Percentiles rank a stretch among this genome's conserved stretches.
Evolutionary conservation across 2,113 vertebrate species (phyloP).

Genomic region (Rhipidura dahli): DNA sequence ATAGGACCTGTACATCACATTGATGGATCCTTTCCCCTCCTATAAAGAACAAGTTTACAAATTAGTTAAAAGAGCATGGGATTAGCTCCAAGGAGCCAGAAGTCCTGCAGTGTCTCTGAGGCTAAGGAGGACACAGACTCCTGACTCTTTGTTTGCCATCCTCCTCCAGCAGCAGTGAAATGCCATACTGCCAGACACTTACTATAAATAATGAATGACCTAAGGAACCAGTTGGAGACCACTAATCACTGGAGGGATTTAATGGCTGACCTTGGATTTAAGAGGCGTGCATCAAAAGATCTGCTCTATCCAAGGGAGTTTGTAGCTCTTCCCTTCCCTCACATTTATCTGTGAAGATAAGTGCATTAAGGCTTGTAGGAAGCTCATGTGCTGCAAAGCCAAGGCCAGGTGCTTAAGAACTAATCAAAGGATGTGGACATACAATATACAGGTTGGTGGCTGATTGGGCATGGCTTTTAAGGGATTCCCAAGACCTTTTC

Average conservation of each 20-base stretch:
- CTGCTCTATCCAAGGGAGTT: neutral
- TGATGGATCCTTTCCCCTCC: neutral
- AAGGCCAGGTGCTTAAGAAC: neutral
- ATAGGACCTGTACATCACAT: neutral
- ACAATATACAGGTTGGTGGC: neutral
- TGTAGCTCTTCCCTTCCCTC: neutral
- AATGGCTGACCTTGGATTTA: conserved; percentile 1
- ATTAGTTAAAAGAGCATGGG: neutral
- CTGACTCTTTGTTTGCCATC: neutral
- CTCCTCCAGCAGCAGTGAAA: conserved; percentile 7
- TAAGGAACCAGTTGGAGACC: neutral
- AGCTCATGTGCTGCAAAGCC: neutral
- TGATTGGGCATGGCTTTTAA: neutral
- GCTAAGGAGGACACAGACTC: neutral
- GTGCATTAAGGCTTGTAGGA: neutral
- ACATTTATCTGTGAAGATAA: neutral
- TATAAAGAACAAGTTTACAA: neutral
- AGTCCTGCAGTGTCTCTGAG: neutral
- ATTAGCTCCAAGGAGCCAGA: neutral
- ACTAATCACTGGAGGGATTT: neutral
- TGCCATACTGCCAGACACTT: neutral
- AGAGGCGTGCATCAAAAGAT: neutral
- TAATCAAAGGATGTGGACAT: neutral
- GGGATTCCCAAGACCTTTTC: neutral
- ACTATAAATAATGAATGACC: conserved; percentile 19